Percentiles rank a stretch among this genome's conserved stretches.
Conservation (phyloP, 2,888 invertebrate species). For the Mantis religiosa region DNA sequence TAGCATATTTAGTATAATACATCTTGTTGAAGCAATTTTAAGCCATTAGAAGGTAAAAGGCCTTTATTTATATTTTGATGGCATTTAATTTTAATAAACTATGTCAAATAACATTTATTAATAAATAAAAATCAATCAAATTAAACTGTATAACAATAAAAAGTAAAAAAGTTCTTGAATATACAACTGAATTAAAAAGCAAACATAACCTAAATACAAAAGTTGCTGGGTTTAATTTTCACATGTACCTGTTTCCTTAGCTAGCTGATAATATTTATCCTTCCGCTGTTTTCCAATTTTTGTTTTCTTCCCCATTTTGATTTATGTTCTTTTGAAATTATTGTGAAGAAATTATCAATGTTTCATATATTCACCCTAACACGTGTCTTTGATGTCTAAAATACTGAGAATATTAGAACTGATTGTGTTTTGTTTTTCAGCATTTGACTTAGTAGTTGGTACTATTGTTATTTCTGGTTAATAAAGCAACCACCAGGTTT, state of each 20-base stretch:
- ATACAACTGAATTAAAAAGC: background rate
- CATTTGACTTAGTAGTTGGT: background rate
- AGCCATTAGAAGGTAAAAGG: no score
- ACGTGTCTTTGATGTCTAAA: no score
- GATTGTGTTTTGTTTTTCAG: background rate
- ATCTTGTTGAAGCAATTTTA: no score
- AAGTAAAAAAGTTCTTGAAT: background rate
- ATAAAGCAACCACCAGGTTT: background rate
- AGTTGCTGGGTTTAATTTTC: background rate
- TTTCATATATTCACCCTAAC: no score
- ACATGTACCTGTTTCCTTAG: constrained; percentile 91
- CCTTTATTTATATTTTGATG: no score
- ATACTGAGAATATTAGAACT: no score
- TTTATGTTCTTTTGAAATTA: background rate
- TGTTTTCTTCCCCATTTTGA: constrained; percentile 87
- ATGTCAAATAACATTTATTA: no score
- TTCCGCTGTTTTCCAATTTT: constrained; percentile 97
- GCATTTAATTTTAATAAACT: no score
- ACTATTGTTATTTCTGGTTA: background rate
- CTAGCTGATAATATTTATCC: constrained; percentile 97
- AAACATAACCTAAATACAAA: background rate
- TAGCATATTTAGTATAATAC: no score
- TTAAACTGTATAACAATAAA: no score
- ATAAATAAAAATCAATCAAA: no score
- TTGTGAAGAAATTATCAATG: no score